phyloP scores from a whole-genome alignment of 1,140 invertebrate genomes.

The Aricia agestis region DNA sequence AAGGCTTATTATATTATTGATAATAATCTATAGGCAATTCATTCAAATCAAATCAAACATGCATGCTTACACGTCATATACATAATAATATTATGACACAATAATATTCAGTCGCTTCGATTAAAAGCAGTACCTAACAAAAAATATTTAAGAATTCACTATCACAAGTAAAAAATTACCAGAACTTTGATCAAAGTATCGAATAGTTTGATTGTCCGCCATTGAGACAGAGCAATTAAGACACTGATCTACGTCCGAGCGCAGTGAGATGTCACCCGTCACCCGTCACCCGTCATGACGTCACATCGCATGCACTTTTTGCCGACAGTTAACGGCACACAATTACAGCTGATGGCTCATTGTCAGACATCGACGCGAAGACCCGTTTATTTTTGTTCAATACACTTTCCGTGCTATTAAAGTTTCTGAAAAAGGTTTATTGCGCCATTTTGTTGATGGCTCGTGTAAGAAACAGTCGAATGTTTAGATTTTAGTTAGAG shows the following conservation, averaged over 20 bases:
- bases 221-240: slow-evolving; percentile 12
- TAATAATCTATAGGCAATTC: no score
- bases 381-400: slow-evolving; percentile 17
- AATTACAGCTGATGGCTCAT: slow-evolving; percentile 22
- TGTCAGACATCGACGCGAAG: slow-evolving; percentile 21
- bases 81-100: no score
- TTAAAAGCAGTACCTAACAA: no score
- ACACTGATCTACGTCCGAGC: slow-evolving; percentile 14
- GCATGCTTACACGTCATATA: no score
- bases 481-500: no score
- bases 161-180: no score
- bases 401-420: slow-evolving; percentile 4
- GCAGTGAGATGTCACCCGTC: slow-evolving; percentile 21
- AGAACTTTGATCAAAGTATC: neutral
- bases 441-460: slow-evolving; percentile 3
- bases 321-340: slow-evolving; percentile 21
- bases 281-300: slow-evolving; percentile 6
- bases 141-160: no score
- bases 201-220: neutral
- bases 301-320: slow-evolving; percentile 24
- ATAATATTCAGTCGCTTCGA: no score
- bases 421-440: neutral
- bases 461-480: neutral
- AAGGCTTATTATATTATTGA: no score
- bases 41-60: no score